Evolutionary conservation across 2,797 vertebrate species (phyloP), one percentile per base, ranked within the genome.

Genomic region (Helostoma temminkii): DNA sequence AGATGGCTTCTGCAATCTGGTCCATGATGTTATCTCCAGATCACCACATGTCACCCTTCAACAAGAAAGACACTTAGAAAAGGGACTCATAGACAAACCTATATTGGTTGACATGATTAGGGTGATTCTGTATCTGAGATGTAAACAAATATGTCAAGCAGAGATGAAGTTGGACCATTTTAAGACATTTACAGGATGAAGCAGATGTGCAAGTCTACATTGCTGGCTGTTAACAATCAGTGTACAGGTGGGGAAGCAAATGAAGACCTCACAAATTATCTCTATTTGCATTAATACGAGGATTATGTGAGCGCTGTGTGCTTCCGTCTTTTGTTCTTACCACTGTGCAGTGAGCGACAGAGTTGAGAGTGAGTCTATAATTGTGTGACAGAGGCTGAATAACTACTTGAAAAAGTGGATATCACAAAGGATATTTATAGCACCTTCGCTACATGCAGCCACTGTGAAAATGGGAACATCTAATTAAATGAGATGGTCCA

Each of bases 1-100:
- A 96, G 95, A 96, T 96, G 95, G 96, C 74, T 72, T 61, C 76
- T 85, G 87, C 93, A 94, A 92, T 96, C 95, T 96, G 95, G 85
- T 80, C 66, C 80, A 78, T 74, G 86, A 93, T 91, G 87, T 32
- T 85, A 88, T 93, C 93, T 87, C 76, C 84, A 47, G 56, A 77
- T 84, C 74, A 87, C 92, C 91, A 93, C 92, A 93, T 95, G 95
- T 93, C 85, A 69, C 61, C 62, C 62, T 48, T 1, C 18, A 76
- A 85, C 87, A 82, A 30, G 66, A 76, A 74, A 49, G 74, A 41
- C 64, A 60, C 46, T 26, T 26, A 39, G 48, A 65, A 77, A 72
- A 58, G n/a, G 36, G 37, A 10, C 3, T 36, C 15, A 1, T 4
- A 18, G 52, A 59, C 54, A 76, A 28, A 71, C 41, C 22, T 47